Base-by-base conservation (phyloP, 2,888 invertebrate genomes). In the Amorpha juglandis region DNA sequence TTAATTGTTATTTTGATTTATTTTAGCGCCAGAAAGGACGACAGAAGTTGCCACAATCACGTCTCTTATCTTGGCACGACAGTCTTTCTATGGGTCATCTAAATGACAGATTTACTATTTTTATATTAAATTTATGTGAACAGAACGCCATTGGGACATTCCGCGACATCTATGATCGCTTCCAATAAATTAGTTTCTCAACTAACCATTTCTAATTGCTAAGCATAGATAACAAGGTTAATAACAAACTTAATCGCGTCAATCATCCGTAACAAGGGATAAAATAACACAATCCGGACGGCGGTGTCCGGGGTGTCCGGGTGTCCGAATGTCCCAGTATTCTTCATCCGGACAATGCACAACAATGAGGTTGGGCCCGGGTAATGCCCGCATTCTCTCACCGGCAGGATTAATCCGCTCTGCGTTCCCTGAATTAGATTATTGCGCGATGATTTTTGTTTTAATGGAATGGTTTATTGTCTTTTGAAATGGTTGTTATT, bases 301-400 rank as follows among this genome's bases (percentile, higher is more conserved):
- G 53, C 12, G 27, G 42, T 42, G 42, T 42, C 45, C 12, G 45
- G 12, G 14, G 9, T 52, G 27, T 16, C 38, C 58, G 58, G 19
- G 12, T 21, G 19, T 58, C 58, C 55, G 12, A 27, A 38, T 38
- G 35, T 35, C 55, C 55, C 16, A 38, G 38, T 58, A 62, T 66
- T 63, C 66, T 63, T 66, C n/a, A 45, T 14, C 35, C 19, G 51
- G 45, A 72, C 70, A 67, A 69, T 58, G 52, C 52, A 70, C 71
- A 70, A 73, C 75, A 78, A 78, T 77, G 78, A 73, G 68, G 71
- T 68, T 66, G 63, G 67, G 68, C 69, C 63, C 50, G 27, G 63
- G 68, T 62, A 51, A 62, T 67, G 71, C 76, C 80, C 79, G 79
- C 79, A 81, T 81, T 81, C 78, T 77, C 77, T 78, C 78, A 79